These are phyloP conservation scores for Cheiracanthium punctorium DNA, from an alignment of 2,888 invertebrate genomes.

Conservation along the genomic window DNA sequence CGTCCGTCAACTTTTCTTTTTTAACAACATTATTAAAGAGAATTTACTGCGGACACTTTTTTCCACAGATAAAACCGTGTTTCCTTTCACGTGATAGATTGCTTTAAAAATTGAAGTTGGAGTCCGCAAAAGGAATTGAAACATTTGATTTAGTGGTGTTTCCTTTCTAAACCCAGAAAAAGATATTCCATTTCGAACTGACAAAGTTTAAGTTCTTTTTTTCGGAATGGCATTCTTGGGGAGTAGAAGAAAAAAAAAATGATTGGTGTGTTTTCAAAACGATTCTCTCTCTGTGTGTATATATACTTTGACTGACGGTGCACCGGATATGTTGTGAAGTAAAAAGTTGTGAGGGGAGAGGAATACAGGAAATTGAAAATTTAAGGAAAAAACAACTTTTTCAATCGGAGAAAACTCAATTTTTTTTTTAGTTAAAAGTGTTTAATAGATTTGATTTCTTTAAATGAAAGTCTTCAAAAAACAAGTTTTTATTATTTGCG, in stretches of 20 bases:
- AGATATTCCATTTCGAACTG: conserved; percentile 45
- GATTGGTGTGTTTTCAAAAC: background rate
- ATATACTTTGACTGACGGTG: background rate
- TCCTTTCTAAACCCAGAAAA: conserved; percentile 28
- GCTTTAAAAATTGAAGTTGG: conserved; percentile 26
- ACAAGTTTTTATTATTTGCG: too few species aligned
- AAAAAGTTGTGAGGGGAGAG: background rate
- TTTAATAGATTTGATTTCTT: too few species aligned
- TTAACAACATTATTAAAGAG: background rate
- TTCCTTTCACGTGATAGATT: conserved; percentile 4
- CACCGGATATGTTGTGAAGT: background rate
- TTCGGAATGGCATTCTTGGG: background rate
- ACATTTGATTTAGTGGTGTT: conserved; percentile 48
- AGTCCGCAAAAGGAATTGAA: conserved; percentile 14
- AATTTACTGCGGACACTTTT: background rate
- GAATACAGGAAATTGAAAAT: background rate
- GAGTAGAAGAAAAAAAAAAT: conserved; percentile 1
- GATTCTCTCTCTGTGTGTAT: background rate
- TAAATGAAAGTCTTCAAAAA: too few species aligned
- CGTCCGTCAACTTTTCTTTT: background rate
- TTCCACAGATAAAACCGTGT: conserved; percentile 15
- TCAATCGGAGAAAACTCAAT: background rate
- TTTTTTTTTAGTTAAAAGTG: too few species aligned
- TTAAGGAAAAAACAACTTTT: background rate
- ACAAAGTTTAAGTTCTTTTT: conserved; percentile 8